Evolutionary conservation across 2,797 vertebrate species (phyloP).

Genomic region (Percopsis omiscomaycus): DNA sequence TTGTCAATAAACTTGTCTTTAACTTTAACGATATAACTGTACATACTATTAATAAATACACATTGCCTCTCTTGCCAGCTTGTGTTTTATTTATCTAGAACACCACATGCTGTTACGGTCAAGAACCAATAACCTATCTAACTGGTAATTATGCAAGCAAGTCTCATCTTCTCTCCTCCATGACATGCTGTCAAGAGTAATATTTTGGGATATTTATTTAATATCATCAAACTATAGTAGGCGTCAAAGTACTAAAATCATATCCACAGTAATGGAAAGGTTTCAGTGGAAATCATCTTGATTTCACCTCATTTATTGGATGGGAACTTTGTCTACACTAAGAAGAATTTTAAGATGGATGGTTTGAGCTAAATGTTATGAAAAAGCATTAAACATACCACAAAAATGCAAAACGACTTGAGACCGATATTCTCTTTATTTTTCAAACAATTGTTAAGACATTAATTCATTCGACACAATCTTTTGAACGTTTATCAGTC

Average conservation of each 20-base stretch:
- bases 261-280: too few relatives aligned
- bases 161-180: too few relatives aligned
- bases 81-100: slow-evolving; percentile 38
- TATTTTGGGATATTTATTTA: too few relatives aligned
- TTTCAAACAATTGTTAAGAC: slow-evolving; percentile 82
- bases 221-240: too few relatives aligned
- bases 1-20: slow-evolving; percentile 65
- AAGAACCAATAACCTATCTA: not conserved
- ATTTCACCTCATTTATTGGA: too few relatives aligned
- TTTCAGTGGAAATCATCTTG: too few relatives aligned
- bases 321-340: not conserved
- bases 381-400: not conserved
- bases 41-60: slow-evolving; percentile 78
- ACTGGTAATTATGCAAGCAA: too few relatives aligned
- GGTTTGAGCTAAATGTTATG: not conserved
- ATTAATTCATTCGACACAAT: slow-evolving; percentile 80
- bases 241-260: too few relatives aligned
- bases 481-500: slow-evolving; percentile 73
- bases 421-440: slow-evolving; percentile 80
- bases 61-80: slow-evolving; percentile 68
- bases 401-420: slow-evolving; percentile 40
- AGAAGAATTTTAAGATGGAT: not conserved
- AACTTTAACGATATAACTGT: slow-evolving; percentile 74
- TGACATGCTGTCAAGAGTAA: too few relatives aligned
- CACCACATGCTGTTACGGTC: not conserved